phyloP scores from a whole-genome alignment of 2,888 invertebrate species.

The Pandemis cinnamomeana region DNA sequence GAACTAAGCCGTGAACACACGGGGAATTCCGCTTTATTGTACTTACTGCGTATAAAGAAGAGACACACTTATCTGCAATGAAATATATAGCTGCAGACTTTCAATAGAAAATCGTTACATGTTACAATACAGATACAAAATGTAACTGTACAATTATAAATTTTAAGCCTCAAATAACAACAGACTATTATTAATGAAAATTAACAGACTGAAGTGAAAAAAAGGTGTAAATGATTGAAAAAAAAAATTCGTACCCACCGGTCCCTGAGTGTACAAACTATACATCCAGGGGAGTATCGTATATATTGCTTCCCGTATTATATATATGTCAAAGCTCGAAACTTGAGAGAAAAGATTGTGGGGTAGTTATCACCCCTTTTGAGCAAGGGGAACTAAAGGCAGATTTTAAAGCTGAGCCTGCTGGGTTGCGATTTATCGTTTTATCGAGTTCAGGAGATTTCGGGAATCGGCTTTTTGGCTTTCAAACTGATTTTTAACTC shows the following conservation, averaged over 20 bases:
- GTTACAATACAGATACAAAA: neutral
- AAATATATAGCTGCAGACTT: neutral
- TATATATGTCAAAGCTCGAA: slow-evolving; percentile 69
- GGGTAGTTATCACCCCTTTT: slow-evolving; percentile 53
- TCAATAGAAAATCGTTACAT: neutral
- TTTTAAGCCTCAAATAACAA: no score
- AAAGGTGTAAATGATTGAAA: neutral
- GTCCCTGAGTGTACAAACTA: neutral
- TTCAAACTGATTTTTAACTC: slow-evolving; percentile 12
- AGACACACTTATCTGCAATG: slow-evolving; percentile 21
- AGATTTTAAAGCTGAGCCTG: slow-evolving; percentile 44
- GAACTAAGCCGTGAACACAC: slow-evolving; percentile 67
- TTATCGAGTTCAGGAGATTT: slow-evolving; percentile 35
- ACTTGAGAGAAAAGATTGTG: slow-evolving; percentile 59
- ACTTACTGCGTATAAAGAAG: slow-evolving; percentile 47
- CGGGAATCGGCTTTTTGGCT: slow-evolving; percentile 24
- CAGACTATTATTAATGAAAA: no score
- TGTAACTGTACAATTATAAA: no score
- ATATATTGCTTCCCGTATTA: slow-evolving; percentile 64
- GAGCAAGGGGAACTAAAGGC: slow-evolving; percentile 40
- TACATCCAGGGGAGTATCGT: slow-evolving; percentile 7
- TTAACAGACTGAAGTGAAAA: no score
- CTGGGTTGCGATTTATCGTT: slow-evolving; percentile 37
- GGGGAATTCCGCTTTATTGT: slow-evolving; percentile 74
- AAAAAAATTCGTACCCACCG: neutral